These are phyloP conservation scores for Hermaeophaga mercurialis DNA, from an alignment of 2,888 invertebrate species.

Conservation along the genomic window DNA sequence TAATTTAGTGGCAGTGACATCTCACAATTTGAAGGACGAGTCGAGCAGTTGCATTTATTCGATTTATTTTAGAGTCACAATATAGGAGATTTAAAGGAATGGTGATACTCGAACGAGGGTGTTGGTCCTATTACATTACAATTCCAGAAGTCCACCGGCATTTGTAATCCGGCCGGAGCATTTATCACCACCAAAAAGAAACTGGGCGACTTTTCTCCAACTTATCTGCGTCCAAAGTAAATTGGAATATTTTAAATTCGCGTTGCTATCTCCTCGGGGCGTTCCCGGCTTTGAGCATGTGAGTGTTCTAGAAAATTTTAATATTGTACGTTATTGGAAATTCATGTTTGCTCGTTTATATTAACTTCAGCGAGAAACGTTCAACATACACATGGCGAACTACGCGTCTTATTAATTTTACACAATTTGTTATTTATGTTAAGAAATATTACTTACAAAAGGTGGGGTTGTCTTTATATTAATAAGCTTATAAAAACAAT, in stretches of 20 bases:
- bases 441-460: no score
- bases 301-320: slow-evolving; percentile 44
- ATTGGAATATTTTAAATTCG: slow-evolving; percentile 57
- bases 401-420: no score
- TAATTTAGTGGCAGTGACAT: slow-evolving; percentile 29
- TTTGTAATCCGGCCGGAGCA: slow-evolving; percentile 26
- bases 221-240: slow-evolving; percentile 54
- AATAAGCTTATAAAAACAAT: no score
- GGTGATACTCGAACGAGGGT: slow-evolving; percentile 53
- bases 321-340: slow-evolving; percentile 45
- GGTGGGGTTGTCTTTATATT: no score
- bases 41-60: slow-evolving; percentile 47
- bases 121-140: slow-evolving; percentile 47
- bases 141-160: slow-evolving; percentile 42
- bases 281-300: slow-evolving; percentile 43
- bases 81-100: slow-evolving; percentile 55
- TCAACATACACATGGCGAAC: no score
- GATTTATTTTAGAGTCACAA: slow-evolving; percentile 55
- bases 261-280: slow-evolving; percentile 45
- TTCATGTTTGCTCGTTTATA: slow-evolving; percentile 14
- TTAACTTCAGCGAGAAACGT: no score
- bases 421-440: no score
- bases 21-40: slow-evolving; percentile 42
- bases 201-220: slow-evolving; percentile 41
- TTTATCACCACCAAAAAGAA: slow-evolving; percentile 26